Evolutionary conservation across 2,113 vertebrate genomes (phyloP), one percentile per base, ranked within the genome.

Genomic region (Varanus salvator): DNA sequence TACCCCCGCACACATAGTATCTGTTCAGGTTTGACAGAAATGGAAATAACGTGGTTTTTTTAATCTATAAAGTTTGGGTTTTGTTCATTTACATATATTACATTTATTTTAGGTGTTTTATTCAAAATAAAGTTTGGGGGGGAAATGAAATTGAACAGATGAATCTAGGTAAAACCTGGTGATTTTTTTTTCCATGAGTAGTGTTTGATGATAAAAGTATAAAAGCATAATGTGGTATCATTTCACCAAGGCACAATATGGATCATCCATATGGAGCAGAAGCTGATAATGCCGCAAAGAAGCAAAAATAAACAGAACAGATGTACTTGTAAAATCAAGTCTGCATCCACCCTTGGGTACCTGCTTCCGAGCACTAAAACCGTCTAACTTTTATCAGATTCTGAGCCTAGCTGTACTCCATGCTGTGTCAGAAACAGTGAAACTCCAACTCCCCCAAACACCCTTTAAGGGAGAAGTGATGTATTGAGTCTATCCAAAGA

Each of bases 201-300:
- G 96, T 97, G 97, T 97, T 97, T 97, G 97, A 97, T 97, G 97
- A 97, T 97, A 97, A 97, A 97, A 95, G 96, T 96, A 96, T 96
- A 96, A 97, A 97, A 97, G 96, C 97, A 97, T 97, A 97, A 97
- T 97, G 96, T 96, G 95, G 93, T 94, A 96, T 95, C 97, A 95
- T 97, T 97, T 96, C 96, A 96, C 96, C 93, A 90, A 97, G 97
- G 97, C 97, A 96, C 97, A 97, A 97, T 97, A 97, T 97, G 97
- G 97, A 97, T 95, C 95, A 95, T 94, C 97, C 97, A 97, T 97
- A 97, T 97, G 97, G 97, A 97, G 95, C 97, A 97, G 96, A 96
- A 97, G 97, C 96, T 94, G 97, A 97, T 97, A 97, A 97, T 96
- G 91, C 95, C 95, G 96, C 95, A 95, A 95, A 95, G 97, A 96